phyloP scores from a whole-genome alignment of 2,888 invertebrate species.

The Mylabris sibirica region DNA sequence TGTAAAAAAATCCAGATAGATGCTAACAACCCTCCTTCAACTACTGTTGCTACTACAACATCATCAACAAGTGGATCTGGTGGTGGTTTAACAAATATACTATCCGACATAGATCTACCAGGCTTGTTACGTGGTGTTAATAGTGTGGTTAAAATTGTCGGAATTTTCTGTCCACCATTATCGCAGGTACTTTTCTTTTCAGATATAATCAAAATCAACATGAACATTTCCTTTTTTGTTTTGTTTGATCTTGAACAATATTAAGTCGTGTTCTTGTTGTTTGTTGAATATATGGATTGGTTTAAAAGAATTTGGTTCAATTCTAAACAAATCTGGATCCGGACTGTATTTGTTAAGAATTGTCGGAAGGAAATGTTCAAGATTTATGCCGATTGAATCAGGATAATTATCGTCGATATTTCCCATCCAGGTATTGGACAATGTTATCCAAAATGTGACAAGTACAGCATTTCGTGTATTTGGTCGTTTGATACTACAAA shows the following conservation, averaged over 20 bases:
- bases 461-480: constrained; percentile 77
- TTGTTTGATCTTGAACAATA: background rate
- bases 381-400: too few species aligned
- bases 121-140: constrained; percentile 55
- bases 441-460: constrained; percentile 78
- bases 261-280: background rate
- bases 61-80: constrained; percentile 17
- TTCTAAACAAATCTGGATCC: constrained; percentile 12
- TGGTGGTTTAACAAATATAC: constrained; percentile 49
- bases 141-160: constrained; percentile 56
- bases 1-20: constrained; percentile 35
- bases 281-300: too few species aligned
- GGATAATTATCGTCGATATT: background rate
- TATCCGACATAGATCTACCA: constrained; percentile 53
- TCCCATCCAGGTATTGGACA: constrained; percentile 71
- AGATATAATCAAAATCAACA: background rate
- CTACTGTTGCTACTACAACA: constrained; percentile 18
- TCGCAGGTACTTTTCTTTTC: constrained; percentile 57
- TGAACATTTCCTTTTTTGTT: constrained; percentile 9
- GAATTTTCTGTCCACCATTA: constrained; percentile 57
- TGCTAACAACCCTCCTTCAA: constrained; percentile 15
- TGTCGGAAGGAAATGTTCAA: background rate
- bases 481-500: constrained; percentile 75
- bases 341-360: background rate
- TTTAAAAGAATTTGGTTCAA: background rate